Base-by-base conservation (phyloP, 2,888 invertebrate species). In the Halocaridina rubra region DNA sequence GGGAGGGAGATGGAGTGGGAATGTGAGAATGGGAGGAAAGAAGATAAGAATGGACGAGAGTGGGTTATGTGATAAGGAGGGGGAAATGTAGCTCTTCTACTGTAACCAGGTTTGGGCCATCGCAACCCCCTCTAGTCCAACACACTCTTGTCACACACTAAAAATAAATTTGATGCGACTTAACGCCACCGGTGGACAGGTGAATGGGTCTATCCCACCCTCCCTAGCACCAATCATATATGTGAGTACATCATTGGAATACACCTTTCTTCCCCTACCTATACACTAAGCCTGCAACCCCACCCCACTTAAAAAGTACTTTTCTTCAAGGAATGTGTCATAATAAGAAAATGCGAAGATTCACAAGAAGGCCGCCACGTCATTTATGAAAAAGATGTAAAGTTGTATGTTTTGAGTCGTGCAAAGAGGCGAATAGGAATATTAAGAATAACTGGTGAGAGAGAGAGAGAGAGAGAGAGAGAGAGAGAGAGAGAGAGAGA, bases 391-490 rank as follows among this genome's bases (percentile, higher is more conserved):
- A 29, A 30, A 10, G 29, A 7, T 24, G 7, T 8, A 29, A 29
- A 29, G 69, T 30, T 8, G 0, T 7, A 10, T 1, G 3, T 13
- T 19, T 29, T 13, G n/a, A 53, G 22, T n/a, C 16, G 46, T 57
- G 19, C 7, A 27, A 16, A 13, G 5, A 10, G 46, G 24, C 24
- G 19, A 75, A 22, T 1, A 33, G 39, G n/a, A 24, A 16, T 13
- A 3, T n/a, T 0, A 16, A 19, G 29, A 57, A 7, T 16, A 61
- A 69, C 8, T 10, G 7, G 29, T 24, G 46, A 64, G n/a, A 32
- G 3, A 32, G 69, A 78, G 57, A 61, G 72, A 57, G 74, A 64
- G 53, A 33, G 67, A 53, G 71, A 78, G 67, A 32, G 61, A 69
- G 61, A 33, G 29, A 46, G 76, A 77, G 61, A 71, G 53, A 53